Conservation (phyloP, 2,797 vertebrate species). For the Linurgus olivaceus region DNA sequence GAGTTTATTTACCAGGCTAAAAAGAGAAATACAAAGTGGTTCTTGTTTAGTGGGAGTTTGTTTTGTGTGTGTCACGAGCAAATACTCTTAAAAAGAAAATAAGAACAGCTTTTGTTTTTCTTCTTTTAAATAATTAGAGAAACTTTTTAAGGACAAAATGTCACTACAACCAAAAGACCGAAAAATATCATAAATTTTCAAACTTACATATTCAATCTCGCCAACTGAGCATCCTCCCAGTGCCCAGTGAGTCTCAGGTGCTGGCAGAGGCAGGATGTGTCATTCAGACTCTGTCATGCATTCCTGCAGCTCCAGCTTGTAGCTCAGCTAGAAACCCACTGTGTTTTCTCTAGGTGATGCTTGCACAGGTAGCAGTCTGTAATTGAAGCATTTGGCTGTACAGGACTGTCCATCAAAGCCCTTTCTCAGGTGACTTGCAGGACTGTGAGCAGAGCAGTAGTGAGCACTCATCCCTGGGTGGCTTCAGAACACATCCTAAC, state of each 20-base stretch:
- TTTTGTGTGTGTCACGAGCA: background rate
- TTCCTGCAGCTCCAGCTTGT: background rate
- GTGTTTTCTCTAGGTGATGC: background rate
- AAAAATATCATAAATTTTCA: background rate
- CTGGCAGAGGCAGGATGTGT: background rate
- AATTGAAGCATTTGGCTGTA: background rate
- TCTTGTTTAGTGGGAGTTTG: background rate
- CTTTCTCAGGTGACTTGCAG: background rate
- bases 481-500: background rate
- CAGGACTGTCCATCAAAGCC: background rate
- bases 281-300: background rate
- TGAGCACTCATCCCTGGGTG: background rate
- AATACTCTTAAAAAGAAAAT: background rate
- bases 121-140: background rate
- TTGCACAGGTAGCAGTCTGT: background rate
- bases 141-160: background rate
- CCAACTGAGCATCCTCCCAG: background rate
- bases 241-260: background rate
- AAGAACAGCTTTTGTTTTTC: background rate
- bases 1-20: background rate
- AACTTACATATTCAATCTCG: background rate
- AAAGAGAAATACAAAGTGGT: background rate
- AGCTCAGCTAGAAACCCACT: background rate
- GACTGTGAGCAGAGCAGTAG: background rate
- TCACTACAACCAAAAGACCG: background rate